These are phyloP conservation scores for Pristionchus entomophagus DNA, from an alignment of 2,888 invertebrate species.

Conservation along the genomic window DNA sequence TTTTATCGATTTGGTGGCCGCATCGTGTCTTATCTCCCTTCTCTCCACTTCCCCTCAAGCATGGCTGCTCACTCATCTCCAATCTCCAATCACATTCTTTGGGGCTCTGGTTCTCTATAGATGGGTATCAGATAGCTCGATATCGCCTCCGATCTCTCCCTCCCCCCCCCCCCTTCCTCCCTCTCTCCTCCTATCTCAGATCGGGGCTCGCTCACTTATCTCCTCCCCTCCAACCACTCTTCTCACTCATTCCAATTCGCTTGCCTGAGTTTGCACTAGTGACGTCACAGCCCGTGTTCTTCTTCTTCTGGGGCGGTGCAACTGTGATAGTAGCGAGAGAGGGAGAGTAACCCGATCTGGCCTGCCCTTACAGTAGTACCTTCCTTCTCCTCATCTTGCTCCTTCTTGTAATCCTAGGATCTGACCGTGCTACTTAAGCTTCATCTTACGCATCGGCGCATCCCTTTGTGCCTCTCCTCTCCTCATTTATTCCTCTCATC, in stretches of 20 bases:
- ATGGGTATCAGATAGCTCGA: conserved; percentile 36
- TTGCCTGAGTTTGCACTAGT: not conserved
- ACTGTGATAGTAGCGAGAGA: not conserved
- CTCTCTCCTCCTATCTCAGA: not conserved
- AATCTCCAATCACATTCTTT: conserved; percentile 42
- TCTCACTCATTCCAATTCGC: not conserved
- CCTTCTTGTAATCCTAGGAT: conserved; percentile 30
- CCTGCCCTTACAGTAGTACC: conserved; percentile 32
- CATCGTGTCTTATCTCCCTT: not conserved
- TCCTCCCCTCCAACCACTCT: not conserved
- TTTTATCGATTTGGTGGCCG: not conserved
- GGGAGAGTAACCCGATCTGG: not conserved
- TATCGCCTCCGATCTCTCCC: not conserved
- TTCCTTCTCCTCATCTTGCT: too few species aligned
- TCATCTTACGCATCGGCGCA: conserved; percentile 13
- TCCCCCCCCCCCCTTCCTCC: not conserved
- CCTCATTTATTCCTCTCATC: not conserved
- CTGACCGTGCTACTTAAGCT: conserved; percentile 26
- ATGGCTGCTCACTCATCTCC: not conserved
- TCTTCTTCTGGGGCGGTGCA: not conserved
- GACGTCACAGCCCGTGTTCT: conserved; percentile 2
- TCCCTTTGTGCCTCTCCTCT: conserved; percentile 2
- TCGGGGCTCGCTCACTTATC: conserved; percentile 26
- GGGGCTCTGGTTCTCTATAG: conserved; percentile 8
- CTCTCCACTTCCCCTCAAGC: conserved; percentile 13